Percentiles rank a stretch among this genome's conserved stretches.
phyloP scores from a whole-genome alignment of 2,888 invertebrate genomes.

The Caenorhabditis afra region DNA sequence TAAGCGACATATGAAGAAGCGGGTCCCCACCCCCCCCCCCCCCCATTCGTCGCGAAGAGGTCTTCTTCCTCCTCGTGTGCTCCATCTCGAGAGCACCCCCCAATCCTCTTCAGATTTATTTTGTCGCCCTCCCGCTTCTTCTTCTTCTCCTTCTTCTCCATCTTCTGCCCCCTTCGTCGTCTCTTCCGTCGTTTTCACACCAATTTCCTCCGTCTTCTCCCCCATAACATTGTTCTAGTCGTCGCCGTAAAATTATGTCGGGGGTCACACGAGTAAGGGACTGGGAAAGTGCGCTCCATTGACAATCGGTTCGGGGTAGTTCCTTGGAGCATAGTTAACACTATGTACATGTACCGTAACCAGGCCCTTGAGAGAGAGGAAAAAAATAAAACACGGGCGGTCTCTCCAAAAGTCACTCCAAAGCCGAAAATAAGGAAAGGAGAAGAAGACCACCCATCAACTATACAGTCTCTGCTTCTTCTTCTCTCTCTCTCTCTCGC shows the following conservation, averaged over 20 bases:
- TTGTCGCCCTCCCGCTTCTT: constrained; percentile 9
- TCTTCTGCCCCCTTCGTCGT: constrained; percentile 10
- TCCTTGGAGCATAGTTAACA: no score
- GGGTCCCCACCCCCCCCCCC: background rate
- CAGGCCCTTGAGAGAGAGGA: no score
- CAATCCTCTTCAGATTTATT: constrained; percentile 46
- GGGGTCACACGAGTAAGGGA: no score
- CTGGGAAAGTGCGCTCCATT: background rate
- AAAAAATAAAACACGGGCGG: no score
- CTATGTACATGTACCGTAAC: no score
- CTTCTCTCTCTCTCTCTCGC: constrained; percentile 20
- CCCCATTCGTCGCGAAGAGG: background rate
- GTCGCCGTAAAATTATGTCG: no score
- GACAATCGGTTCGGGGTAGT: no score
- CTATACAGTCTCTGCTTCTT: constrained; percentile 1
- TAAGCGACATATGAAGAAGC: background rate
- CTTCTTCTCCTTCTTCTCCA: constrained; percentile 2
- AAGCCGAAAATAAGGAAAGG: background rate
- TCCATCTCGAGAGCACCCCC: constrained; percentile 7
- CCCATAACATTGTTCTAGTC: no score
- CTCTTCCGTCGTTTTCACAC: background rate
- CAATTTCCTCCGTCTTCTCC: no score
- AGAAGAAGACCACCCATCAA: constrained; percentile 28
- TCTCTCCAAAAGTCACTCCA: background rate
- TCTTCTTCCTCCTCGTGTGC: constrained; percentile 4